A percentile compares a stretch with the other conserved stretches of the same genome.
Conservation (phyloP, 2,888 invertebrate species). For the Altica lythri region DNA sequence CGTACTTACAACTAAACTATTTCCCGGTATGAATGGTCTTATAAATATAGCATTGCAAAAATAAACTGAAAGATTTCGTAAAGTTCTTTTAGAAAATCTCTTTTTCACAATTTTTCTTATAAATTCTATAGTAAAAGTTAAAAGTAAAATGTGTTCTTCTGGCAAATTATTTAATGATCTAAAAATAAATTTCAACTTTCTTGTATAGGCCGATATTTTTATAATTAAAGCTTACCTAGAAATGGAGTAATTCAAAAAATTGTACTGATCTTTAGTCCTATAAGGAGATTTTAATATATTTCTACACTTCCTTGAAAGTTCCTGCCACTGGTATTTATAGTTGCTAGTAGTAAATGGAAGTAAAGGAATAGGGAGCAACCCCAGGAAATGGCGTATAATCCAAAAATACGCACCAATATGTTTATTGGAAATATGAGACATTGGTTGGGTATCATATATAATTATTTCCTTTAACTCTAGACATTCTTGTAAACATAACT, state of each 20-base stretch:
- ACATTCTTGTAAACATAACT: constrained; percentile 31
- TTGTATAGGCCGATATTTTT: not conserved
- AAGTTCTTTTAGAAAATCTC: constrained; percentile 10
- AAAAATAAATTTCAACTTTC: constrained; percentile 24
- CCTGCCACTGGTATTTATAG: constrained; percentile 36
- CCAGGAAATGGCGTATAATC: constrained; percentile 44
- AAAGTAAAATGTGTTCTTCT: constrained; percentile 34
- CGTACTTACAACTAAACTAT: constrained; percentile 17
- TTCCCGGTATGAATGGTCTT: constrained; percentile 40
- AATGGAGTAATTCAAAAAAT: constrained; percentile 33
- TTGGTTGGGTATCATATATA: constrained; percentile 27
- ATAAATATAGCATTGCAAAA: constrained; percentile 38
- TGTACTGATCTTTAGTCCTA: constrained; percentile 14
- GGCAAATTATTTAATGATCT: constrained; percentile 39
- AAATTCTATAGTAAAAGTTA: constrained; percentile 37
- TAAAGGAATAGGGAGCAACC: constrained; percentile 42
- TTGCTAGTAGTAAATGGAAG: constrained; percentile 37
- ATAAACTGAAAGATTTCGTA: constrained; percentile 34
- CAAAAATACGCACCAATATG: constrained; percentile 40
- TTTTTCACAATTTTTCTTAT: constrained; percentile 34
- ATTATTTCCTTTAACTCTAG: constrained; percentile 39
- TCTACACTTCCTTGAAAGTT: constrained; percentile 36
- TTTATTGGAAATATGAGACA: constrained; percentile 16
- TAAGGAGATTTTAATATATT: constrained; percentile 26
- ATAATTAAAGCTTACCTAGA: constrained; percentile 29